Conservation (phyloP, 2,797 vertebrate genomes). For the Centroberyx gerrardi region DNA sequence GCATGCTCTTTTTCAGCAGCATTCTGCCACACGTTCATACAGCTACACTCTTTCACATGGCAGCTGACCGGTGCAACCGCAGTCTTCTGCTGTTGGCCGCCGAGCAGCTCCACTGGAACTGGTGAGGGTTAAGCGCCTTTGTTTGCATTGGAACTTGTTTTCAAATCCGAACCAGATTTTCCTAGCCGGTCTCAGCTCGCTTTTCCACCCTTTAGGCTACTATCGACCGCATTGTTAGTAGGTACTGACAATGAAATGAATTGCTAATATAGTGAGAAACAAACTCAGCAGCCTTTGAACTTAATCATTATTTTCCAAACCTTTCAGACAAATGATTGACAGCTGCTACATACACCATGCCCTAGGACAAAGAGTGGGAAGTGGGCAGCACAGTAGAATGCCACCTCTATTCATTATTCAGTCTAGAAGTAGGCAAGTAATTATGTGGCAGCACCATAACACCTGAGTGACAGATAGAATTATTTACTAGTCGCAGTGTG, state of each 20-base stretch:
- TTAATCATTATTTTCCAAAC: constrained; percentile 21
- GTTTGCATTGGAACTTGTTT: no score
- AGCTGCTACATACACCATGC: background rate
- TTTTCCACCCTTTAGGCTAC: background rate
- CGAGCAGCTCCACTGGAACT: background rate
- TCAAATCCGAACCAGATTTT: no score
- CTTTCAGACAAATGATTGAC: background rate
- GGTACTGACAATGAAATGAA: background rate
- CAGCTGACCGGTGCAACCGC: background rate
- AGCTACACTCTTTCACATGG: no score
- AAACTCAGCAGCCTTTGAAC: constrained; percentile 13
- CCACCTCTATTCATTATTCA: constrained; percentile 29
- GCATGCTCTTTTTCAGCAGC: constrained; percentile 24
- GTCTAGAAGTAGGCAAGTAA: constrained; percentile 4
- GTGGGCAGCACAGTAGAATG: constrained; percentile 13
- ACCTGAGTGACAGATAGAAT: constrained; percentile 39
- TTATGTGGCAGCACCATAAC: constrained; percentile 28
- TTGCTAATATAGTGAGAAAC: background rate
- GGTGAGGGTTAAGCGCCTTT: no score
- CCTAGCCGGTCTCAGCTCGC: background rate
- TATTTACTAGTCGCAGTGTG: constrained; percentile 14
- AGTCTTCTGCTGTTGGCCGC: background rate
- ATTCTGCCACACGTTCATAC: constrained; percentile 1
- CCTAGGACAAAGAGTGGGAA: background rate
- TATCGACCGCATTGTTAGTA: background rate